Base-by-base conservation (phyloP, 1,140 invertebrate genomes). In the Tribolium castaneum region DNA sequence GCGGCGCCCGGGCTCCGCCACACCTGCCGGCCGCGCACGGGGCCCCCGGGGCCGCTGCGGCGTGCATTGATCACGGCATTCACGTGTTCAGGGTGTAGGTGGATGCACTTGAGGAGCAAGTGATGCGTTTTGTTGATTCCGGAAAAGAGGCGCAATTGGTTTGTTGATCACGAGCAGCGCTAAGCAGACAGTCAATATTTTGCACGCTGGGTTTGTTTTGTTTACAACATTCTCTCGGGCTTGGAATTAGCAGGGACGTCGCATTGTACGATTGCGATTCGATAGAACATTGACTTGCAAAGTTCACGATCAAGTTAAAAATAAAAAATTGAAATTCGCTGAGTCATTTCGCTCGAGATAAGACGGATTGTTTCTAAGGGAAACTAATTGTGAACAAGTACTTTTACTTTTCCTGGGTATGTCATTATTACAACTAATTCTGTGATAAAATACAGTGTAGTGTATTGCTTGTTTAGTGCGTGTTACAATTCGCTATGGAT, bases 111-210 rank as follows among this genome's bases (percentile, higher is more conserved):
- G 25, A 30, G 25, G 6, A 30, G 19, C n/a, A n/a, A n/a, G n/a
- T n/a, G n/a, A n/a, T n/a, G n/a, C n/a, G n/a, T n/a, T n/a, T n/a
- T n/a, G n/a, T n/a, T n/a, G n/a, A n/a, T n/a, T n/a, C n/a, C n/a
- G n/a, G n/a, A n/a, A n/a, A n/a, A n/a, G n/a, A n/a, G n/a, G n/a
- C 70, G 49, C 49, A 71, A 71, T 71, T 71, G 70, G 49, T 49
- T 71, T 71, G 66, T 70, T 70, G 66, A 45, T 71, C 5, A 3
- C 16, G 1, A 1, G 50, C 50, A 19, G 50, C 25, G 14, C 9
- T 19, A 25, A 59, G 3, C 54, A 22, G 14, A 59, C 54, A n/a
- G 54, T 59, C 54, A 59, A 59, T 59, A 59, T 59, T 59, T 59
- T 59, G 3, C 14, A n/a, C 14, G 5, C 7, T 22, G 0, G 16